phyloP scores from a whole-genome alignment of 2,113 vertebrate genomes.

The Dicentrarchus labrax region DNA sequence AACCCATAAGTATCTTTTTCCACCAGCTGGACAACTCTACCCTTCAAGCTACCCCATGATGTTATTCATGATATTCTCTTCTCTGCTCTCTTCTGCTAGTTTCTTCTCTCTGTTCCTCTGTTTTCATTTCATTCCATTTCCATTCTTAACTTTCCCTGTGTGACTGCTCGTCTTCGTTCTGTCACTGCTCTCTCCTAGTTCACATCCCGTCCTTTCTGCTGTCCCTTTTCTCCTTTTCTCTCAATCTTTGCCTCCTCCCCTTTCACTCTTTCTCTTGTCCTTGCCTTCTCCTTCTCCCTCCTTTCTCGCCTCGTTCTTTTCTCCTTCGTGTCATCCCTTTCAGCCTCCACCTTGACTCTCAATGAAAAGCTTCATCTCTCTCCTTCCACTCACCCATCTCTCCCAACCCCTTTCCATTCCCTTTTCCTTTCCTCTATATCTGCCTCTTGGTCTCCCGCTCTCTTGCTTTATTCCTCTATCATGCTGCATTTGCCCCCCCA shows the following conservation, averaged over 20 bases:
- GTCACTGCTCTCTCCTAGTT: not conserved
- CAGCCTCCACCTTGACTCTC: not conserved
- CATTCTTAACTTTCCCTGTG: not conserved
- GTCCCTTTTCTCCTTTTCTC: too few relatives aligned
- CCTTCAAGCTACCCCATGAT: not conserved
- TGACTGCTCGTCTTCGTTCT: not conserved
- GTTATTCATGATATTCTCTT: not conserved
- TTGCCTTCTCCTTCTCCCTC: not conserved
- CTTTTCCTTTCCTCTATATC: not conserved
- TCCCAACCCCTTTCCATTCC: constrained; percentile 3
- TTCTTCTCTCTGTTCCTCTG: not conserved
- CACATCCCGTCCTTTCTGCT: not conserved
- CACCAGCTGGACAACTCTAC: not conserved
- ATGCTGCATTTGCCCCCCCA: constrained; percentile 21
- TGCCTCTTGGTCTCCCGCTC: not conserved
- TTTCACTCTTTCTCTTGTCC: not conserved
- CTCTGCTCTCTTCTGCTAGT: not conserved
- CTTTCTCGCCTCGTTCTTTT: too few relatives aligned
- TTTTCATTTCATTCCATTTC: not conserved
- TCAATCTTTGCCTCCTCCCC: not conserved
- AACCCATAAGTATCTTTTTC: not conserved
- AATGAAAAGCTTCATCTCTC: constrained; percentile 5
- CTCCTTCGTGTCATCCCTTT: not conserved
- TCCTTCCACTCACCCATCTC: not conserved
- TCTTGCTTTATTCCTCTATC: not conserved